These are phyloP conservation scores for Polydrusus pterygomalis DNA, from an alignment of 2,888 invertebrate species.

Conservation along the genomic window DNA sequence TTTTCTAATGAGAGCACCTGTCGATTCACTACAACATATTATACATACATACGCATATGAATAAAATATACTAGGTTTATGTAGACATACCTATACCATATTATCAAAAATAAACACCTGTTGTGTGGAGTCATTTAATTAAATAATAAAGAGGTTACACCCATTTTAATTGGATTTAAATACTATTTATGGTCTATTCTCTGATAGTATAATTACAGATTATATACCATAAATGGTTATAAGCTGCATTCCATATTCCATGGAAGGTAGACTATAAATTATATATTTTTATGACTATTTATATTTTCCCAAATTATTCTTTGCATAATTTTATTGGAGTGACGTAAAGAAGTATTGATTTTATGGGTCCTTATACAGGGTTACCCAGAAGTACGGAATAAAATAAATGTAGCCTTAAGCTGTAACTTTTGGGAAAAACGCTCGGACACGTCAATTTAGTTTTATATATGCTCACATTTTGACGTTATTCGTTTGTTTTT, in stretches of 20 bases:
- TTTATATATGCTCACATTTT: too few relatives aligned
- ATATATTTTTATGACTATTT: too few relatives aligned
- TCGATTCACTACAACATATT: background rate
- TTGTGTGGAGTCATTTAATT: background rate
- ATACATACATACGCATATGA: background rate
- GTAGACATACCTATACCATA: background rate
- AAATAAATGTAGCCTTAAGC: too few relatives aligned
- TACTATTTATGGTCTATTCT: conserved; percentile 20
- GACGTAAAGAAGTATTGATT: too few relatives aligned
- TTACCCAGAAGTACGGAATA: too few relatives aligned
- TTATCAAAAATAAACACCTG: conserved; percentile 19
- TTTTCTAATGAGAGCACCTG: background rate
- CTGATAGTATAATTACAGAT: conserved; percentile 15
- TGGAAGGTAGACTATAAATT: background rate
- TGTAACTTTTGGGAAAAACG: too few relatives aligned
- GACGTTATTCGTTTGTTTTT: too few relatives aligned
- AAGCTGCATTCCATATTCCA: background rate
- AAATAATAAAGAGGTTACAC: conserved; percentile 11
- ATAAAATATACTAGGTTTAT: background rate
- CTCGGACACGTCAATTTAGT: too few relatives aligned
- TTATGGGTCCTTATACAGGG: too few relatives aligned
- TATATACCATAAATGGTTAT: conserved; percentile 5
- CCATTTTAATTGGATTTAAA: conserved; percentile 19
- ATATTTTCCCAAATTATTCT: too few relatives aligned
- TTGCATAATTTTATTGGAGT: too few relatives aligned